Conservation (phyloP, 1,140 invertebrate species). For the Diploscapter pachys region DNA sequence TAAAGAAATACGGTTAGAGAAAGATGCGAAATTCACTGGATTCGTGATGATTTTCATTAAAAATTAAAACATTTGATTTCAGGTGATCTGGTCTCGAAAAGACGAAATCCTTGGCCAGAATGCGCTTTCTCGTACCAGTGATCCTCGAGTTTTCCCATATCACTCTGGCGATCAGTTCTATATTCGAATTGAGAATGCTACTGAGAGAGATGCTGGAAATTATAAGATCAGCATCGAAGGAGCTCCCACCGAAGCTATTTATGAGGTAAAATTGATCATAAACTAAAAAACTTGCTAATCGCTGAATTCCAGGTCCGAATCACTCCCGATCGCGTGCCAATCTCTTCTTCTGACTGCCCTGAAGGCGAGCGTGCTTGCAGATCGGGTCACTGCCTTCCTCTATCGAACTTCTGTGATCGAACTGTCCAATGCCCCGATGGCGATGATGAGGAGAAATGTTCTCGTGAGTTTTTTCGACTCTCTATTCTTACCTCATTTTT, state of each 20-base stretch:
- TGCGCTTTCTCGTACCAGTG: constrained; percentile 6
- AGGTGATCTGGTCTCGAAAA: constrained; percentile 32
- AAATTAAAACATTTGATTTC: too few relatives aligned
- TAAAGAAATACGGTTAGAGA: too few relatives aligned
- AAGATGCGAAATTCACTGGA: too few relatives aligned
- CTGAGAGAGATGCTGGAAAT: constrained; percentile 25
- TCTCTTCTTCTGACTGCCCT: constrained; percentile 57
- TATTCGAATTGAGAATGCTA: constrained; percentile 23
- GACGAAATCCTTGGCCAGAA: constrained; percentile 33
- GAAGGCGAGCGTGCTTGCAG: constrained; percentile 67
- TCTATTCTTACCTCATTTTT: too few relatives aligned
- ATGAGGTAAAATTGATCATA: constrained; percentile 8
- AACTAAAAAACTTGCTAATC: too few relatives aligned
- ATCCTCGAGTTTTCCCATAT: constrained; percentile 29
- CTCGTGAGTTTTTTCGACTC: constrained; percentile 56
- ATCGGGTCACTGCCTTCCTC: constrained; percentile 70
- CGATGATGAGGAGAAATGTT: constrained; percentile 67
- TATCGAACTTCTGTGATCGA: constrained; percentile 70
- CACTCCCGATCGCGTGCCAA: constrained; percentile 15
- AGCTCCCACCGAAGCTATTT: constrained; percentile 41
- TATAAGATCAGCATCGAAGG: constrained; percentile 35
- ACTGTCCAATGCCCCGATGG: constrained; percentile 70
- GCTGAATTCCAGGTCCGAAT: constrained; percentile 16
- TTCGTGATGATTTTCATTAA: too few relatives aligned
- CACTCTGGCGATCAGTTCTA: constrained; percentile 31